Evolutionary conservation across 2,888 invertebrate species (phyloP).

Genomic region (Galeopsomyia nigrocyanea): DNA sequence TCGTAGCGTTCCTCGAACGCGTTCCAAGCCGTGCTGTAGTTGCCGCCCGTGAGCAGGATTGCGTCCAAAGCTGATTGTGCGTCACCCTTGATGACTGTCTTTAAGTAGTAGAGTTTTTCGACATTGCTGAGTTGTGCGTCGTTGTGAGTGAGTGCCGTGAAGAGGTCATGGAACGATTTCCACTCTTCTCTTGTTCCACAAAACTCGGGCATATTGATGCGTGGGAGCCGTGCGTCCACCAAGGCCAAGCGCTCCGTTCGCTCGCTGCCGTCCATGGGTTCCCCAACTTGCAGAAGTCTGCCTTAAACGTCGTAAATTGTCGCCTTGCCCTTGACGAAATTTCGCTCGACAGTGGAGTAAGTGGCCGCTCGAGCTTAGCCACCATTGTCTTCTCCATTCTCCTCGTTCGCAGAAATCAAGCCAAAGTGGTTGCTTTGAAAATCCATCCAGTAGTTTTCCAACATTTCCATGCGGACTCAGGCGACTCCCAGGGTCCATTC

Average conservation of each 20-base stretch:
- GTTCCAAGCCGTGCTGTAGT: neutral
- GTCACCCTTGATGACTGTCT: neutral
- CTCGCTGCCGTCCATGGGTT: no score
- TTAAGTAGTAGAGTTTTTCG: slow-evolving; percentile 1
- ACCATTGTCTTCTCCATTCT: neutral
- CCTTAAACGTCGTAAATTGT: no score
- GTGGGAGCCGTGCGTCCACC: neutral
- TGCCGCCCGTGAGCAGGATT: neutral
- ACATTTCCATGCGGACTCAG: neutral
- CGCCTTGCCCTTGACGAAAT: neutral
- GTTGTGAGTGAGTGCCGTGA: neutral
- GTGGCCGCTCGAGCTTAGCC: neutral
- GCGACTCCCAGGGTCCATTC: no score
- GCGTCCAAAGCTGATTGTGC: neutral
- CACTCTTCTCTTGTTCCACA: neutral
- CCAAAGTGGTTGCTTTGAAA: neutral
- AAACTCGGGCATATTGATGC: neutral
- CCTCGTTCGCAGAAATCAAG: neutral
- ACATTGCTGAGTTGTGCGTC: neutral
- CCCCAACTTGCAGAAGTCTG: no score
- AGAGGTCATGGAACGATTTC: neutral
- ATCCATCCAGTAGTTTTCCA: neutral
- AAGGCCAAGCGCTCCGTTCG: neutral
- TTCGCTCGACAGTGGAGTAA: neutral
- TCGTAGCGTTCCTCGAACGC: neutral